Evolutionary conservation across 1,140 invertebrate species (phyloP), one percentile per base, ranked within the genome.

Genomic region (Gonioctena quinquepunctata): DNA sequence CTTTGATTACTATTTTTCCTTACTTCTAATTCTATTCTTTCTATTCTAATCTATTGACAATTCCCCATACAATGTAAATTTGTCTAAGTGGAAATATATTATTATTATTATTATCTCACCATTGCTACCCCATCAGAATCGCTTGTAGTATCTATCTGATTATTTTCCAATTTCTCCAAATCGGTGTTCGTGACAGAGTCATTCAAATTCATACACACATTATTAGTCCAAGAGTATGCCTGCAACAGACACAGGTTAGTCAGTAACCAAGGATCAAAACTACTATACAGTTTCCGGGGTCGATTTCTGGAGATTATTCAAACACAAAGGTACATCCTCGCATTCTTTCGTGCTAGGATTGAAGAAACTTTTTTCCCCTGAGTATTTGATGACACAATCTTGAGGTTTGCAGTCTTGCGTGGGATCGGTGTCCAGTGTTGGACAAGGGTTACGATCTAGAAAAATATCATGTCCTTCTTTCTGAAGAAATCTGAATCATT

Each of bases 321-420:
- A 23, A 67, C 72, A 74, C 3, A 69, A 11, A 18, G 69, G 69
- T 2, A 69, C 72, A 61, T 62, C 57, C 25, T 71, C 64, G 18
- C 72, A 74, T 56, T 22, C 16, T 25, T 62, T 71, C 48, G 42
- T 66, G 25, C 27, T 62, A 5, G 70, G 63, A 64, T 71, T 70
- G 48, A 75, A 71, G 18, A 69, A 75, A 33, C 68, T 71, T 18
- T 25, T 69, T 13, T 23, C 25, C 8, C 73, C 73, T 7, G 67
- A 75, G 62, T 75, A 75, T 57, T 75, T 75, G 25, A 70, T 68
- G 27, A 75, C 62, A 56, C 73, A 75, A 19, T 75, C 73, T 6
- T 71, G 69, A n/a, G 67, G 73, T 63, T 67, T 71, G 50, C 73
- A 75, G 19, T 75, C 69, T 8, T 67, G 11, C 25, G 22, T 54